Evolutionary conservation across 2,113 vertebrate species (phyloP), one percentile per base, ranked within the genome.

Genomic region (Pimephales promelas): DNA sequence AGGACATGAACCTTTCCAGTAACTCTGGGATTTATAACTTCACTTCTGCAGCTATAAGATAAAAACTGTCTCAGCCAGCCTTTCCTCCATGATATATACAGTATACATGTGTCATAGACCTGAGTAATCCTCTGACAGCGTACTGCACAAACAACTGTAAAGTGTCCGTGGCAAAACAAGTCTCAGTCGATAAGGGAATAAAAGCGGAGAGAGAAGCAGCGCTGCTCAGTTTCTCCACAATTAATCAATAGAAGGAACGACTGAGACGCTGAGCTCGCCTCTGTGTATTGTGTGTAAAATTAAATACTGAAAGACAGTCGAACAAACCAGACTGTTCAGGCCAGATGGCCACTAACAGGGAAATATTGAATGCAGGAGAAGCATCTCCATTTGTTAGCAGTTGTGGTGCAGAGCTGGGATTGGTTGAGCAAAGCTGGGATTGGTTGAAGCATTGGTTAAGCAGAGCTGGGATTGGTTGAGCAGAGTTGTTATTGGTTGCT

Each of bases 191-290:
- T 80, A 56, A 79, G 84, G 43, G 13, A 84, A 83, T 85, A 88
- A 88, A 87, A 79, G 70, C 81, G 86, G 85, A 87, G 16, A 2
- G 18, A 2, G 64, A 70, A 77, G 73, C 86, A 89, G 82, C 62
- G 26, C 72, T 68, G 72, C 73, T 40, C 75, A 31, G 87, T 84
- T 88, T 83, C 64, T 86, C 66, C 28, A 88, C 85, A 86, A 85
- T 84, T 89, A 91, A 92, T 93, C 91, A 87, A 92, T 92, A 81
- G 13, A 52, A 79, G 76, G 79, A 76, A 73, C 34, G 9, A 77
- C 10, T 72, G 68, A 79, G 86, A 86, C 81, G 88, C 73, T 86
- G 86, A 84, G 54, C 3, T 22, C 52, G 14, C 61, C 81, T 83
- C 70, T 74, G 36, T 57, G 59, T 87, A 75, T 83, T 52, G 84